Evolutionary conservation across 1,140 invertebrate species (phyloP).

Genomic region (Agraylea sexmaculata): DNA sequence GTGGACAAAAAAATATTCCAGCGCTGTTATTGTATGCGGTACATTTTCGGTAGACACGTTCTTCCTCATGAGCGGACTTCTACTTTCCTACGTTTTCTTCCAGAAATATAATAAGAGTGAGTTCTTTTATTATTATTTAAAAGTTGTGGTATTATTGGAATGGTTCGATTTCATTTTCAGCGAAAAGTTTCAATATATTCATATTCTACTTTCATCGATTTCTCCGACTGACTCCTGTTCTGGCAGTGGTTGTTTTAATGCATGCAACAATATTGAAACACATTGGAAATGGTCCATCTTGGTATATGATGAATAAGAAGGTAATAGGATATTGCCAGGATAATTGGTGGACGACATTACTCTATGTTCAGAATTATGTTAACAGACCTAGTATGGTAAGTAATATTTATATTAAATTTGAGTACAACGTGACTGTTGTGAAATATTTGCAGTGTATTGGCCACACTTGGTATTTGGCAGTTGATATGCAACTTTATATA

Average conservation of each 20-base stretch:
- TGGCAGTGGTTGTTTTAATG: constrained; percentile 42
- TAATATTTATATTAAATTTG: no score
- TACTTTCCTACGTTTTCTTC: constrained; percentile 44
- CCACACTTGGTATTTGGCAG: constrained; percentile 44
- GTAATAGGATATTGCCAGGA: constrained; percentile 30
- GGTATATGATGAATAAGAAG: constrained; percentile 31
- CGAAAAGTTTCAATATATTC: constrained; percentile 25
- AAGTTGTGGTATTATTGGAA: constrained; percentile 6
- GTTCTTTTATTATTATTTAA: constrained; percentile 6
- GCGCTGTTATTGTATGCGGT: constrained; percentile 27
- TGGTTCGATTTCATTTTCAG: constrained; percentile 23
- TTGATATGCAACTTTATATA: constrained; percentile 43
- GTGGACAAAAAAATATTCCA: constrained; percentile 21
- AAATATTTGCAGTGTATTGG: constrained; percentile 39
- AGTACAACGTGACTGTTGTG: no score
- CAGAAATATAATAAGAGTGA: constrained; percentile 21
- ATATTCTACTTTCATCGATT: constrained; percentile 45
- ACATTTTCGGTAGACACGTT: constrained; percentile 43
- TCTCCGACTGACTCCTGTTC: constrained; percentile 45
- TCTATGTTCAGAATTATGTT: constrained; percentile 44
- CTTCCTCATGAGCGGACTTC: constrained; percentile 46
- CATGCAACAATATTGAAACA: constrained; percentile 43
- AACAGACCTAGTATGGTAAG: constrained; percentile 29
- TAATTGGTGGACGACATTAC: constrained; percentile 42
- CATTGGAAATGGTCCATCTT: constrained; percentile 46